Percentiles rank a stretch among this genome's conserved stretches.
These are phyloP conservation scores for Cephonodes hylas DNA, from an alignment of 2,888 invertebrate genomes.

Conservation along the genomic window DNA sequence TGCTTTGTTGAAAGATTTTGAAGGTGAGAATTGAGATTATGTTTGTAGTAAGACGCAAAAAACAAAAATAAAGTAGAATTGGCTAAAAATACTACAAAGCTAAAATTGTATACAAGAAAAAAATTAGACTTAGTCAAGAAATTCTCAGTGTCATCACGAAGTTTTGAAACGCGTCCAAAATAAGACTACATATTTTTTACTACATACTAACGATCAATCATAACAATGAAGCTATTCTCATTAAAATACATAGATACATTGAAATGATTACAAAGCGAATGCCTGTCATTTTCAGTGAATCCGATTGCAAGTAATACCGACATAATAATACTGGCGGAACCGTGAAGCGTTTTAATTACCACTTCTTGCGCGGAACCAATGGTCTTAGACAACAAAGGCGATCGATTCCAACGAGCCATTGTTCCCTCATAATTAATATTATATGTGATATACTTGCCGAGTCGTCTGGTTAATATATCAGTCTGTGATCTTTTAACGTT, in stretches of 20 bases:
- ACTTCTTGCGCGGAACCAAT: constrained; percentile 46
- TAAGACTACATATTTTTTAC: too few species aligned
- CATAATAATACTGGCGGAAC: constrained; percentile 19
- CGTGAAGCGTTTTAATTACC: constrained; percentile 53
- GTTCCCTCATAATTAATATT: constrained; percentile 35
- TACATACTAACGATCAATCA: too few species aligned
- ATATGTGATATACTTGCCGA: neutral
- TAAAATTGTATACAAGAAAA: too few species aligned
- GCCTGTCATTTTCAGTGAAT: constrained; percentile 28
- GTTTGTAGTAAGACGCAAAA: too few species aligned
- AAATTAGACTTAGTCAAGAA: too few species aligned
- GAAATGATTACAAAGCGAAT: neutral
- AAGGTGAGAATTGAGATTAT: too few species aligned
- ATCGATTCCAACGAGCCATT: constrained; percentile 50
- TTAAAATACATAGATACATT: neutral
- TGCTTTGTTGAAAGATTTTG: too few species aligned
- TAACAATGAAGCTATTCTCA: too few species aligned
- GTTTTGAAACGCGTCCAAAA: too few species aligned
- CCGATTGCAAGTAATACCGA: constrained; percentile 44
- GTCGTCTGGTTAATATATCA: neutral
- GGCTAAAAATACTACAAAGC: too few species aligned
- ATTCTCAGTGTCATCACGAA: too few species aligned
- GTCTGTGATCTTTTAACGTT: constrained; percentile 12
- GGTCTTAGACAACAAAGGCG: constrained; percentile 58
- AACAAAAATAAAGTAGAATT: too few species aligned